Percentiles rank a stretch among this genome's conserved stretches.
These are phyloP conservation scores for Arenicola marina DNA, from an alignment of 2,888 invertebrate species.

Conservation along the genomic window DNA sequence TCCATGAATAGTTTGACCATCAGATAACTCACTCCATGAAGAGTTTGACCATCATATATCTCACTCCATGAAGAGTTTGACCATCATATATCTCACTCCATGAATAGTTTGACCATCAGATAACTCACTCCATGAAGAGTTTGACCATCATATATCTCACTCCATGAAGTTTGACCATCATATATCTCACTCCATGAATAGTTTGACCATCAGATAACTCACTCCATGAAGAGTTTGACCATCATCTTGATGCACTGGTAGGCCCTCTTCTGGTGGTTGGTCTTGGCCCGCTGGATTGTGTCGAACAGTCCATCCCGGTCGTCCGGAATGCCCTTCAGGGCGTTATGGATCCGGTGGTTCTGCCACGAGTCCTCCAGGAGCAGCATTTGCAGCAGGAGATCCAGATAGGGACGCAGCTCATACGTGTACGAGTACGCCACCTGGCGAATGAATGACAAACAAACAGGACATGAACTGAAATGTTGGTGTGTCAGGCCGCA, in stretches of 20 bases:
- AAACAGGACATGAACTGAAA: no score
- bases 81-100: no score
- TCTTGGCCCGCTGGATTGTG: constrained; percentile 88
- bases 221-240: constrained; percentile 83
- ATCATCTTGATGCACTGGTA: constrained; percentile 97
- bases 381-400: constrained; percentile 82
- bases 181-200: not conserved
- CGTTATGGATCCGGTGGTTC: constrained; percentile 89
- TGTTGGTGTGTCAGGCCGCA: no score
- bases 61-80: no score
- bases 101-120: no score
- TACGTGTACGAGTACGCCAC: constrained; percentile 87
- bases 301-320: constrained; percentile 91
- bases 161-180: no score
- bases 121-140: no score
- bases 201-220: constrained; percentile 38
- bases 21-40: no score
- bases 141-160: no score
- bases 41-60: no score
- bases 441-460: no score
- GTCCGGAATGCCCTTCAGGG: constrained; percentile 83
- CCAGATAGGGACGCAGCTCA: constrained; percentile 89
- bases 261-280: constrained; percentile 93
- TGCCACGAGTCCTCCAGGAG: constrained; percentile 96
- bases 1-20: no score